Evolutionary conservation across 1,140 invertebrate species (phyloP), one percentile per base, ranked within the genome.

Genomic region (Anoplophora glabripennis): DNA sequence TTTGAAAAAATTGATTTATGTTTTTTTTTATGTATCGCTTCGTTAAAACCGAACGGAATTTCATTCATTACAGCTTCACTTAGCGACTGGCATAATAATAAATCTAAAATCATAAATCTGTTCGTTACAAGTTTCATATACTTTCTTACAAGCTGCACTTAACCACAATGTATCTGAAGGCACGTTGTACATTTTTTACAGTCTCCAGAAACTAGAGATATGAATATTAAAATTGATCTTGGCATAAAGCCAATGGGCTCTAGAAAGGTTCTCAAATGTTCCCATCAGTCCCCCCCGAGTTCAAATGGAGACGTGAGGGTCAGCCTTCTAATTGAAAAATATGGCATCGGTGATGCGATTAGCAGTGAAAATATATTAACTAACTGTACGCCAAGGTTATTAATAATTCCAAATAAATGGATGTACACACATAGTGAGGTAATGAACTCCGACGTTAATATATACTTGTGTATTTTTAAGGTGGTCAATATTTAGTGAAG

Each of bases 251-350:
- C 45, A 47, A 47, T 47, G 45, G 17, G 17, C 45, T 28, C 21
- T 28, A 28, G 21, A 28, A 28, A 47, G 28, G n/a, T 3, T 47
- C 47, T 49, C 47, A 12, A 36, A 12, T 37, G 36, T 49, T 57
- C 53, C 41, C 53, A 61, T 47, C 47, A 55, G 35, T 28, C 21
- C 21, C 47, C n/a, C 14, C 17, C 21, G 41, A 45, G 59, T 61
- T 61, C 55, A 62, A 51, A 35, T 40, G 21, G 18, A 57, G 53
- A 62, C 60, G 60, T 62, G 55, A 46, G 52, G 61, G 61, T 58
- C 55, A 53, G 12, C n/a, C 35, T 46, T 44, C 61, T 63, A 63
- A 63, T 63, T 63, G 57, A 63, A 63, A 59, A 62, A 62, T 62
- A 49, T 51, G 49, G 35, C 54, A 62, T 57, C 53, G 59, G 47